A percentile compares a stretch with the other conserved stretches of the same genome.
phyloP scores from a whole-genome alignment of 2,888 invertebrate genomes.

The Aradus depressus region DNA sequence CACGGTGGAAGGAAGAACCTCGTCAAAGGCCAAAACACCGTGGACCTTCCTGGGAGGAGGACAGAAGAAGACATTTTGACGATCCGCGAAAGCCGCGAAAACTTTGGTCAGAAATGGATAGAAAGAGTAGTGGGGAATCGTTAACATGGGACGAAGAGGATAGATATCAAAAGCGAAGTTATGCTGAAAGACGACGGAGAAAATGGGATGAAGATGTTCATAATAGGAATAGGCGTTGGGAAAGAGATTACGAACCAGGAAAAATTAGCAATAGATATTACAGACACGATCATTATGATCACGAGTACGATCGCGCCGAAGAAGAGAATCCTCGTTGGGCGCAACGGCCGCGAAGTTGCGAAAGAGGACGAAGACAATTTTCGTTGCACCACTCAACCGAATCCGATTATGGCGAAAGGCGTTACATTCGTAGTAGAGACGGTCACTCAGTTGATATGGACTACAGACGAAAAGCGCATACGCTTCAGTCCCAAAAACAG shows the following conservation, averaged over 20 bases:
- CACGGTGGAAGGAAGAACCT: conserved; percentile 36
- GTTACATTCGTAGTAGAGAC: conserved; percentile 29
- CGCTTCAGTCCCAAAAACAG: conserved; percentile 35
- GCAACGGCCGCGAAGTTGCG: conserved; percentile 26
- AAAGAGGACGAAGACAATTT: conserved; percentile 23
- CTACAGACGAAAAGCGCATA: conserved; percentile 30
- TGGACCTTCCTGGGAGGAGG: conserved; percentile 44
- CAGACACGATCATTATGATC: conserved; percentile 61
- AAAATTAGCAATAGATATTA: conserved; percentile 27
- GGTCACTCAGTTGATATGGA: conserved; percentile 30
- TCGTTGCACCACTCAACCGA: conserved; percentile 24
- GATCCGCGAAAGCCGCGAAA: conserved; percentile 30
- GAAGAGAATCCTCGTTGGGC: conserved; percentile 27
- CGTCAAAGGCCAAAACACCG: conserved; percentile 42
- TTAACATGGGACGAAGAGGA: conserved; percentile 31
- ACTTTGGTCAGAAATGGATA: conserved; percentile 27
- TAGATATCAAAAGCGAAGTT: conserved; percentile 28
- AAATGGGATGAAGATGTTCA: conserved; percentile 29
- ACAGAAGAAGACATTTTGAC: conserved; percentile 30
- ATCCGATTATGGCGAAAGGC: conserved; percentile 26
- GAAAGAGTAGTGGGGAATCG: conserved; percentile 29
- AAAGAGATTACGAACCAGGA: conserved; percentile 29
- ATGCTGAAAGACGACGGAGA: conserved; percentile 24
- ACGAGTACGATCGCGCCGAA: conserved; percentile 42
- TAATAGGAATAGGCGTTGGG: conserved; percentile 25